Conservation (phyloP, 2,888 invertebrate genomes). For the Theretra japonica region DNA sequence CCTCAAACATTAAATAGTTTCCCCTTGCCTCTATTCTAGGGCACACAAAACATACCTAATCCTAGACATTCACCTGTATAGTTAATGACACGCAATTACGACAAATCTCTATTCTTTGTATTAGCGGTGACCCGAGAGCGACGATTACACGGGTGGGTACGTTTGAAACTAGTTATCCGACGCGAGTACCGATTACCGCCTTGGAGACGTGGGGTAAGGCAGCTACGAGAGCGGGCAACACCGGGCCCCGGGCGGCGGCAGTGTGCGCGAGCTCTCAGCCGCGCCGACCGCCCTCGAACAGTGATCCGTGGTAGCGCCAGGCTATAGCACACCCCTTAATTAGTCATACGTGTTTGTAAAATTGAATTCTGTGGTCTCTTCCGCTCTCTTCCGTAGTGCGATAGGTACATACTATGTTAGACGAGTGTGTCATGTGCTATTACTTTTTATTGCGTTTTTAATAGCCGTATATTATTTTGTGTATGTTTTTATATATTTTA, state of each 20-base stretch:
- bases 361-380: slow-evolving; percentile 37
- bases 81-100: slow-evolving; percentile 52
- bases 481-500: neutral
- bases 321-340: slow-evolving; percentile 52
- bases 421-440: neutral
- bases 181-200: slow-evolving; percentile 8
- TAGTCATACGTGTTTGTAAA: slow-evolving; percentile 54
- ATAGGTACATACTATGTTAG: neutral
- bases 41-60: slow-evolving; percentile 10
- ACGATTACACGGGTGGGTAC: slow-evolving; percentile 52
- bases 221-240: slow-evolving; percentile 60
- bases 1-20: neutral
- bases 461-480: neutral
- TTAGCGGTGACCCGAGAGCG: slow-evolving; percentile 49
- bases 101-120: slow-evolving; percentile 41
- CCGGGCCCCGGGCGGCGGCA: slow-evolving; percentile 77
- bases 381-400: neutral
- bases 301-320: slow-evolving; percentile 34
- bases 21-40: neutral
- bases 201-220: slow-evolving; percentile 47
- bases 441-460: neutral
- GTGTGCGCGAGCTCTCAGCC: slow-evolving; percentile 76
- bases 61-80: slow-evolving; percentile 30
- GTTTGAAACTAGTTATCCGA: slow-evolving; percentile 48
- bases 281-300: slow-evolving; percentile 65